A percentile compares a stretch with the other conserved stretches of the same genome.
These are phyloP conservation scores for Gallinago undulata DNA, from an alignment of 2,113 vertebrate species.

Conservation along the genomic window DNA sequence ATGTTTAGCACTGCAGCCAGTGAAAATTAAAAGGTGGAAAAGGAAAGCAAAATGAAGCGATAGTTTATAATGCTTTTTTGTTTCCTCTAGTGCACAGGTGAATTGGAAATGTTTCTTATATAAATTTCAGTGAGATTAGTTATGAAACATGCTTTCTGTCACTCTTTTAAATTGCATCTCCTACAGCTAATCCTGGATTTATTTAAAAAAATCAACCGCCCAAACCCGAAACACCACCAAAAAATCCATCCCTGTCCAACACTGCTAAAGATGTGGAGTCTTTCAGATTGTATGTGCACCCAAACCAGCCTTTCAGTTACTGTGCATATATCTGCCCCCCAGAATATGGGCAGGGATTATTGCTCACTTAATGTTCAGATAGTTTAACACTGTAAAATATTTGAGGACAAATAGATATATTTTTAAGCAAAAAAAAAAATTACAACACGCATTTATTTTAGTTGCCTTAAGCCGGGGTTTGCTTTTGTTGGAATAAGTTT, in stretches of 20 bases:
- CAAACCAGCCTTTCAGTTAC: not conserved
- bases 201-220: not conserved
- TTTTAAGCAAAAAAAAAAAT: not conserved
- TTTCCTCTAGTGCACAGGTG: not conserved
- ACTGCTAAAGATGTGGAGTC: not conserved
- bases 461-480: not conserved
- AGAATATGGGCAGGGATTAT: not conserved
- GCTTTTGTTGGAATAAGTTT: not conserved
- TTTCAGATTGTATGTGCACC: not conserved
- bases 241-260: not conserved
- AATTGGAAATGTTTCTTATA: not conserved
- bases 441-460: not conserved
- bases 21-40: not conserved
- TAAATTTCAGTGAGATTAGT: conserved; percentile 15
- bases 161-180: conserved; percentile 13
- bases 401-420: not conserved
- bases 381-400: not conserved
- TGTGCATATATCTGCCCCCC: too few relatives aligned
- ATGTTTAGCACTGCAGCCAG: not conserved
- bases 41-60: not conserved
- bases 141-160: not conserved
- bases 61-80: not conserved
- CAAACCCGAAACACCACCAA: not conserved
- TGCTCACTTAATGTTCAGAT: not conserved
- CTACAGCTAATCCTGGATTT: conserved; percentile 39